Conservation (phyloP, 2,797 vertebrate genomes). For the Urosaurus nigricauda region DNA sequence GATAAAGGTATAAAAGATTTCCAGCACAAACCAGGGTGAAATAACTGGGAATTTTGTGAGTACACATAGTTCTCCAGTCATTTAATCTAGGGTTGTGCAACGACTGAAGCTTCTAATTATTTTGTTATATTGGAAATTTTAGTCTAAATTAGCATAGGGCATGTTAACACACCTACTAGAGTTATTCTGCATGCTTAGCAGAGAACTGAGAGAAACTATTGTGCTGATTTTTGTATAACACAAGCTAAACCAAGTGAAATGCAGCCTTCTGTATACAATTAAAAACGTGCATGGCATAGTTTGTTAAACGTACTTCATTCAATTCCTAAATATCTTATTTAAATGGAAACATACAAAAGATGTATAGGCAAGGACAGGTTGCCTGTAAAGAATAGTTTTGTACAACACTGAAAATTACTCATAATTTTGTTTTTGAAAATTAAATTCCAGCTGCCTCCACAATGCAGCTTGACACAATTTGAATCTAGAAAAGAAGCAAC, state of each 20-base stretch:
- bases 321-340: neutral
- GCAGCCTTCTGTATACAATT: neutral
- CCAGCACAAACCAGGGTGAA: no score
- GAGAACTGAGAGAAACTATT: neutral
- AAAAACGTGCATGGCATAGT: neutral
- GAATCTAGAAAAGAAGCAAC: neutral
- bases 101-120: neutral
- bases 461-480: constrained; percentile 25
- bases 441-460: constrained; percentile 16
- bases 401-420: neutral
- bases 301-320: neutral
- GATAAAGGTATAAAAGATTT: no score
- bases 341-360: rapidly evolving
- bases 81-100: neutral
- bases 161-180: neutral
- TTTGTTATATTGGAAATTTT: neutral
- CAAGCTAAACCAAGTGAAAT: neutral
- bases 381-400: neutral
- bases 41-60: neutral
- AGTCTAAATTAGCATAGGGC: neutral
- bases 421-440: neutral
- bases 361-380: constrained; percentile 22
- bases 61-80: neutral
- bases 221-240: neutral
- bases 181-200: neutral